Evolutionary conservation across 2,888 invertebrate species (phyloP), one percentile per base, ranked within the genome.

Genomic region (Sphaerophoria taeniata): DNA sequence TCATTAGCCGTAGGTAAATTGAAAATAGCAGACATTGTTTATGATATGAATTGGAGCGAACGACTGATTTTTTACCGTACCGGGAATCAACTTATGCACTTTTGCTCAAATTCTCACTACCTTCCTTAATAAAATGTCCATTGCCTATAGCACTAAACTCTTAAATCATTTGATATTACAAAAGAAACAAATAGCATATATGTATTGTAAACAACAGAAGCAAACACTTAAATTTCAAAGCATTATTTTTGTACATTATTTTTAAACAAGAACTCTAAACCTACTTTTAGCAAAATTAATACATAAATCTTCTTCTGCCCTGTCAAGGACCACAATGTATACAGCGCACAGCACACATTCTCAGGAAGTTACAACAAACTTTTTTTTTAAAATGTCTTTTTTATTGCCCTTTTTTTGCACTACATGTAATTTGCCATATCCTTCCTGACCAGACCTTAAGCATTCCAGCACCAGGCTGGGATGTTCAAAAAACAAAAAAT

Each of bases 381-480:
- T 84, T 75, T 60, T 60, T 43, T 72, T 43, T 47, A 65, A 73
- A 73, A 60, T 74, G 65, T 43, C 53, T 75, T 67, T 79, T 71
- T 49, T 49, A 58, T 45, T 63, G 53, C 49, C 79, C 36, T 70
- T 71, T 71, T 74, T 61, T 47, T 12, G 34, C 16, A 12, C 47
- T 31, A 58, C 60, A 69, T 72, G 83, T 77, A 81, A 85, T 81
- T 85, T 81, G 76, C 81, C 76, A 77, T 43, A 34, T 56, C 70
- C 70, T 70, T 60, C 45, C 34, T 61, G 82, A 61, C 83, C 58
- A 71, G 49, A 51, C 51, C 39, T 16, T 16, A 49, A 55, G 9
- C 39, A 34, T 14, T 14, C 24, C 65, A 49, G 45, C 67, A 16
- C 34, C 39, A 56, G 6, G 11, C 9, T 4, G n/a, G n/a, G 9